These are phyloP conservation scores for Pseudococcus viburni DNA, from an alignment of 2,888 invertebrate genomes.

Conservation along the genomic window DNA sequence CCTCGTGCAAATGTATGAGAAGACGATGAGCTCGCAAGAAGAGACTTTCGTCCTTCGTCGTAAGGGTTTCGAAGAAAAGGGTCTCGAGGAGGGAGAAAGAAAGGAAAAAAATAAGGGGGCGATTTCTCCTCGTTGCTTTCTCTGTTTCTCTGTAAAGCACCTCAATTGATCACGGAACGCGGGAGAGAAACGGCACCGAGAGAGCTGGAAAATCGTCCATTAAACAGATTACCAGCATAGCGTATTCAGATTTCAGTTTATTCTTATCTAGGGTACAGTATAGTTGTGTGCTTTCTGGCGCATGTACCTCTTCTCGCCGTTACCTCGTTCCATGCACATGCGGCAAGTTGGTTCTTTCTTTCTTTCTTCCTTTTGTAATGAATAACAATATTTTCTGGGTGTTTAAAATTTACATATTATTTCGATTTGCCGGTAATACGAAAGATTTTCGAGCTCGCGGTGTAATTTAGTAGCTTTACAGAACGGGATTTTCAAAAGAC, in stretches of 20 bases:
- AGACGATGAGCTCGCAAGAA: not conserved
- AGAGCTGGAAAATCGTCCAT: conserved; percentile 22
- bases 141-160: not conserved
- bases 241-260: conserved; percentile 52
- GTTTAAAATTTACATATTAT: conserved; percentile 53
- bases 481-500: conserved; percentile 6
- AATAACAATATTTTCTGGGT: conserved; percentile 51
- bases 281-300: not conserved
- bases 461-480: conserved; percentile 28
- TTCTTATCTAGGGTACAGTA: conserved; percentile 11
- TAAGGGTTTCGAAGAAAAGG: not conserved
- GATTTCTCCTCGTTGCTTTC: not conserved
- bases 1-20: not conserved
- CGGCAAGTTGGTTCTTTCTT: not conserved
- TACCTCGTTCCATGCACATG: not conserved
- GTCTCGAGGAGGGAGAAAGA: not conserved
- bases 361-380: conserved; percentile 35
- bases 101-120: not conserved
- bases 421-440: conserved; percentile 50
- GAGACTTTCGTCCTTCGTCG: not conserved
- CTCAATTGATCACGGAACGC: conserved; percentile 39
- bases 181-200: not conserved
- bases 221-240: conserved; percentile 48
- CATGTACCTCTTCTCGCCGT: not conserved
- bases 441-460: conserved; percentile 26